Evolutionary conservation across 2,113 vertebrate genomes (phyloP).

Genomic region (Ancistrus triradiatus): DNA sequence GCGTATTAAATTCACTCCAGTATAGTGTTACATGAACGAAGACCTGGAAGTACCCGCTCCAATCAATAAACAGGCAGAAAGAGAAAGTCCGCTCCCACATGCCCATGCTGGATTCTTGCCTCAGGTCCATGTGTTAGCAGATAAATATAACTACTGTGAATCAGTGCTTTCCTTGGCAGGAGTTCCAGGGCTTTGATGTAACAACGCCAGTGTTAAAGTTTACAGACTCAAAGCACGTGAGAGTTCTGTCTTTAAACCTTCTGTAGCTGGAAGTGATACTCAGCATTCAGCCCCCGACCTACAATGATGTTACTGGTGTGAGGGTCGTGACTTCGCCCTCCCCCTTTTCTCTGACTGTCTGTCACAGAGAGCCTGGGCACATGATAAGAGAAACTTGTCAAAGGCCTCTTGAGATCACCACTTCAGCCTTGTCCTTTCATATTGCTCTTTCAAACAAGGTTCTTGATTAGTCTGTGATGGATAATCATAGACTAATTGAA

Average conservation of each 20-base stretch:
- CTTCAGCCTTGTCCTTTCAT: slow-evolving; percentile 17
- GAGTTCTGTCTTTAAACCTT: slow-evolving; percentile 3
- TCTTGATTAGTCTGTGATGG: neutral
- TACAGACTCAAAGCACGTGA: slow-evolving; percentile 16
- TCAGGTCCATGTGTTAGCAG: slow-evolving; percentile 9
- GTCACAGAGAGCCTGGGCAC: slow-evolving; percentile 28
- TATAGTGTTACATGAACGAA: slow-evolving; percentile 63
- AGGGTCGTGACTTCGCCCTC: slow-evolving; percentile 15
- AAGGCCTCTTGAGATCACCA: slow-evolving; percentile 22
- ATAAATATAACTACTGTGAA: slow-evolving; percentile 21
- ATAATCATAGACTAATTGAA: neutral
- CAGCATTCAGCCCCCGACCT: neutral
- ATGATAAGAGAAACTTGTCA: slow-evolving; percentile 41
- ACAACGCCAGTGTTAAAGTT: slow-evolving; percentile 27
- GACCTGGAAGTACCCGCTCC: slow-evolving; percentile 59
- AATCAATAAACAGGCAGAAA: slow-evolving; percentile 63
- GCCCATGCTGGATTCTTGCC: slow-evolving; percentile 8
- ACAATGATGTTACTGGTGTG: neutral
- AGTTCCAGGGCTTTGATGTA: slow-evolving; percentile 11
- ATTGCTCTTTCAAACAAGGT: neutral
- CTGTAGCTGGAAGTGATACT: neutral
- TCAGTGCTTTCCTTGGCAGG: slow-evolving; percentile 24
- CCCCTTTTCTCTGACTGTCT: slow-evolving; percentile 15
- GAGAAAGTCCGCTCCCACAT: slow-evolving; percentile 43
- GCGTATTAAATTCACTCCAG: slow-evolving; percentile 49